Evolutionary conservation across 2,797 vertebrate genomes (phyloP).

Genomic region (Sebastes steindachneri): DNA sequence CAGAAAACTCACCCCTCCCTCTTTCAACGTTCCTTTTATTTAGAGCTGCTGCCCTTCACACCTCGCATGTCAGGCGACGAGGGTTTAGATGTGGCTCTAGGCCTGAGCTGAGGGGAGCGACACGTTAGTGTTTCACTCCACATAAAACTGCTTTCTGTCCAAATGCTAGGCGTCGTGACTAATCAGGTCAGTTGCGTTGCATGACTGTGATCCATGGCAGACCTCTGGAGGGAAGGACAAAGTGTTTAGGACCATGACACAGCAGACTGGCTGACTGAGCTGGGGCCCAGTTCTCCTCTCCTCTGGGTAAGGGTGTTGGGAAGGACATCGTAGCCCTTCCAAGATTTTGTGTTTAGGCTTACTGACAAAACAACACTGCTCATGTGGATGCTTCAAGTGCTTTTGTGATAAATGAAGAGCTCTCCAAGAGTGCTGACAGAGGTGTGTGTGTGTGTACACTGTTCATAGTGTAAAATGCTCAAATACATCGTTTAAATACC

Average conservation of each 20-base stretch:
- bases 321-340: constrained; percentile 4
- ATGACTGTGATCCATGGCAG: constrained; percentile 28
- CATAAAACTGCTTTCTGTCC: constrained; percentile 35
- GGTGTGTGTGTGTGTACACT: neutral
- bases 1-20: constrained; percentile 54
- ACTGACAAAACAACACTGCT: constrained; percentile 17
- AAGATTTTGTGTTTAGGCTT: constrained; percentile 18
- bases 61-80: constrained; percentile 63
- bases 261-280: neutral
- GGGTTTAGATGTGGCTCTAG: constrained; percentile 39
- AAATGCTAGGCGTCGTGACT: constrained; percentile 9
- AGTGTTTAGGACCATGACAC: neutral
- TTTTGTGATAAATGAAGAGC: constrained; percentile 43
- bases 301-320: constrained; percentile 25
- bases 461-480: constrained; percentile 12
- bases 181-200: constrained; percentile 28
- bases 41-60: constrained; percentile 80
- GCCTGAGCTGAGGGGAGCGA: constrained; percentile 13
- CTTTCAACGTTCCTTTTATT: constrained; percentile 70
- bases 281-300: neutral
- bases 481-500: constrained; percentile 11
- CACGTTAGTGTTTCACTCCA: constrained; percentile 11
- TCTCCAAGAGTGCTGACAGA: constrained; percentile 23
- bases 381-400: constrained; percentile 27
- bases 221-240: constrained; percentile 28